phyloP scores from a whole-genome alignment of 2,888 invertebrate species.

The Synanthedon andrenaeformis region DNA sequence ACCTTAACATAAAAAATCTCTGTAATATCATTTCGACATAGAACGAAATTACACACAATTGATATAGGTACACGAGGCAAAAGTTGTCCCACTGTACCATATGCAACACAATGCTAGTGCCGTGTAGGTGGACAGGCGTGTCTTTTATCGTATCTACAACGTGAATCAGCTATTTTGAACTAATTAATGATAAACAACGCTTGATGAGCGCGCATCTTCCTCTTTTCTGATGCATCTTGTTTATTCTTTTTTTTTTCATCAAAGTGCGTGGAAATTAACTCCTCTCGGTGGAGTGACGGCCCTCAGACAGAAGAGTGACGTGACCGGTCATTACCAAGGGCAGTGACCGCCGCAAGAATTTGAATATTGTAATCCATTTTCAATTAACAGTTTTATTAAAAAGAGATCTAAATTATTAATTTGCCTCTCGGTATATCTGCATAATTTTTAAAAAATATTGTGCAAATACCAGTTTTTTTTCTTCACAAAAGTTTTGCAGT shows the following conservation, averaged over 20 bases:
- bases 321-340: slow-evolving; percentile 47
- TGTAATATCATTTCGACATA: no score
- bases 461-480: no score
- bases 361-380: slow-evolving; percentile 3
- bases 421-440: slow-evolving; percentile 3
- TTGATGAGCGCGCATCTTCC: slow-evolving; percentile 27
- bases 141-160: slow-evolving; percentile 28
- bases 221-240: neutral
- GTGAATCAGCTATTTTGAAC: slow-evolving; percentile 49
- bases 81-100: neutral
- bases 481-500: no score
- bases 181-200: slow-evolving; percentile 57
- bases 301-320: slow-evolving; percentile 48
- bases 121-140: slow-evolving; percentile 14
- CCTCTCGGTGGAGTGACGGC: slow-evolving; percentile 37
- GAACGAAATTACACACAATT: no score
- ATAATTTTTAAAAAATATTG: no score
- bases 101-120: slow-evolving; percentile 4
- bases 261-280: slow-evolving; percentile 43
- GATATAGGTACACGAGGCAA: no score
- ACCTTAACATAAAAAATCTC: no score
- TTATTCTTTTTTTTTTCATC: neutral
- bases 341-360: slow-evolving; percentile 11
- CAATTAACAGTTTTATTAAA: slow-evolving; percentile 3
- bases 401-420: neutral